phyloP scores from a whole-genome alignment of 2,113 vertebrate genomes.

The Mus pahari region DNA sequence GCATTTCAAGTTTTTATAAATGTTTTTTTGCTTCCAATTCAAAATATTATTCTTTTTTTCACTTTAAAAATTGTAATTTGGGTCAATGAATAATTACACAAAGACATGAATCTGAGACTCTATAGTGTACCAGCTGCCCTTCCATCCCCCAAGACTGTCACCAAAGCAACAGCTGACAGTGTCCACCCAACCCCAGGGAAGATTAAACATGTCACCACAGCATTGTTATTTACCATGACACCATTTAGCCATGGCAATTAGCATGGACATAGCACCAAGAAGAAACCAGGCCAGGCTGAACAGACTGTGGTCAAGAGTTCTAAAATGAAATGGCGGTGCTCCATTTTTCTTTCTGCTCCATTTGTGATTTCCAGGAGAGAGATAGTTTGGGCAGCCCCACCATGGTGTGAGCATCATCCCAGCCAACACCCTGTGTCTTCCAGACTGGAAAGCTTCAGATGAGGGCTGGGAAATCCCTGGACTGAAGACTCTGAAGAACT shows the following conservation, averaged over 20 bases:
- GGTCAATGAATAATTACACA: not conserved
- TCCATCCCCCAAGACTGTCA: not conserved
- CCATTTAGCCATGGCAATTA: slow-evolving; percentile 1
- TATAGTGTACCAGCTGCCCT: not conserved
- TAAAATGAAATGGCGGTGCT: slow-evolving; percentile 51
- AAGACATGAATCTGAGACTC: not conserved
- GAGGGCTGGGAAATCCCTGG: not conserved
- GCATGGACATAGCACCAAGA: not conserved
- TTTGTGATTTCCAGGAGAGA: slow-evolving; percentile 9
- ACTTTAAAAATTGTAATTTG: not conserved
- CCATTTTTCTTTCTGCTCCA: slow-evolving; percentile 45
- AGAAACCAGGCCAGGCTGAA: slow-evolving; percentile 52
- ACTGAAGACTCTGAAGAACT: not conserved
- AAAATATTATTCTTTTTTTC: not conserved
- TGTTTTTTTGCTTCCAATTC: not conserved
- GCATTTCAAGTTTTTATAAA: not conserved
- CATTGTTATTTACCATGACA: slow-evolving; percentile 42
- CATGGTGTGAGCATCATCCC: fast-evolving
- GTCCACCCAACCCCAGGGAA: not conserved
- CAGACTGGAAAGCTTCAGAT: too few species aligned
- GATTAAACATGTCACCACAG: not conserved
- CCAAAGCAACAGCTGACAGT: not conserved
- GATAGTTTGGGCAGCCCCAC: not conserved
- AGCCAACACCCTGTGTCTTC: not conserved
- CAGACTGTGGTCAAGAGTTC: slow-evolving; percentile 43